phyloP scores from a whole-genome alignment of 1,140 invertebrate genomes.

The Phortica variegata region DNA sequence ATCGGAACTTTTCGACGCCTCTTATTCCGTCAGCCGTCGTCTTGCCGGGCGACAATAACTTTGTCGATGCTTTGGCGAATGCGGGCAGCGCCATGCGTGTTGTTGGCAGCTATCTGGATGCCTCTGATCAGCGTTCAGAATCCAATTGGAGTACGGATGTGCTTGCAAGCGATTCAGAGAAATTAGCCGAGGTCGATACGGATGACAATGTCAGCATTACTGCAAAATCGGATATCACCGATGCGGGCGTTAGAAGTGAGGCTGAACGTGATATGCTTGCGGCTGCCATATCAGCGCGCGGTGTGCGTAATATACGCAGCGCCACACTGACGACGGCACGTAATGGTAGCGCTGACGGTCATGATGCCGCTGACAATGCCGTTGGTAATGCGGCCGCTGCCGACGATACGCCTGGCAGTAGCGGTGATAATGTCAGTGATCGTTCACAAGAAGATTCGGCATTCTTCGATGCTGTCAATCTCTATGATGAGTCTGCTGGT shows the following conservation, averaged over 20 bases:
- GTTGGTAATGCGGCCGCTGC: slow-evolving; percentile 18
- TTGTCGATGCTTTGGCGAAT: slow-evolving; percentile 35
- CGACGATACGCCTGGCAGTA: slow-evolving; percentile 2
- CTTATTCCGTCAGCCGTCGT: slow-evolving; percentile 52
- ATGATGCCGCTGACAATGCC: slow-evolving; percentile 24
- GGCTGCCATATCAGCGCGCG: slow-evolving; percentile 12
- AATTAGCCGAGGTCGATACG: slow-evolving; percentile 84
- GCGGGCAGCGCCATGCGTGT: slow-evolving; percentile 6
- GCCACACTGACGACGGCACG: slow-evolving; percentile 1
- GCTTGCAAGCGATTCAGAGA: slow-evolving; percentile 89
- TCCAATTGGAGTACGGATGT: slow-evolving; percentile 97
- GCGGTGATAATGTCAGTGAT: slow-evolving; percentile 35
- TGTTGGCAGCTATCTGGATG: slow-evolving; percentile 60
- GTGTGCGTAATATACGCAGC: not conserved
- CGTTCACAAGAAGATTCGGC: slow-evolving; percentile 51
- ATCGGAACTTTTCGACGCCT: slow-evolving; percentile 58
- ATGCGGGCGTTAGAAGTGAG: slow-evolving; percentile 69
- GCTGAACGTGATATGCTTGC: slow-evolving; percentile 48
- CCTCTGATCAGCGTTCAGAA: slow-evolving; percentile 89
- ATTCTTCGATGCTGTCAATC: slow-evolving; percentile 47
- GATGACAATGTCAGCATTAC: slow-evolving; percentile 78
- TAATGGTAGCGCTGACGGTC: slow-evolving; percentile 21
- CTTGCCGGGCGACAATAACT: slow-evolving; percentile 52
- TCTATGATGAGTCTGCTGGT: slow-evolving; percentile 36
- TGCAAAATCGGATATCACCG: slow-evolving; percentile 65